Evolutionary conservation across 2,888 invertebrate genomes (phyloP), one percentile per base, ranked within the genome.

Genomic region (Gortyna flavago): DNA sequence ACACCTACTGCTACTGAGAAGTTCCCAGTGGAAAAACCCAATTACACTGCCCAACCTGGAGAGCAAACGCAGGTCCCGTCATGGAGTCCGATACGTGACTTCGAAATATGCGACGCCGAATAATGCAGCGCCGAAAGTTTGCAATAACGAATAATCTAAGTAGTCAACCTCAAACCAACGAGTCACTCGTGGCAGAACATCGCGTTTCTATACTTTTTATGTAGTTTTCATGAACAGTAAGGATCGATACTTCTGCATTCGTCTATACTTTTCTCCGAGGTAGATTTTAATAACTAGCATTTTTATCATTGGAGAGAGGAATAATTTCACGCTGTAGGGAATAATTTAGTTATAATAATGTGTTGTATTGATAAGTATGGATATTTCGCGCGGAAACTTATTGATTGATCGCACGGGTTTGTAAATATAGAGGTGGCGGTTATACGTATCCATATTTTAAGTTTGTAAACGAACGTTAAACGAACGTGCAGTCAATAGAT

Each of bases 301-400:
- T 79, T 78, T 75, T 72, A 85, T 67, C 61, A 41, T 64, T 62
- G 62, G 18, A 78, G 70, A 79, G 64, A 38, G 59, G 25, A 77
- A 59, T 85, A 72, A 75, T 78, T 65, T 78, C 61, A 67, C 68
- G 69, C 86, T 79, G 75, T 85, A 38, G 83, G 86, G 75, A 83
- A 71, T 71, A 84, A 79, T 84, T 84, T 75, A 68, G 75, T 83
- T 75, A 64, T 75, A 85, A 84, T 83, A 79, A 51, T 75, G 75
- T 79, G 75, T 64, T 75, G 74, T 72, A 75, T 79, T 78, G 74
- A 72, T 75, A 85, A 66, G 61, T 72, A 77, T 75, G 54, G 68
- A 81, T 72, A 76, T 62, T 62, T 66, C 16, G 61, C 67, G 48
- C 48, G 32, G 44, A 70, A 67, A 72, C 59, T 71, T 67, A 64